Evolutionary conservation across 2,888 invertebrate species (phyloP), one percentile per base, ranked within the genome.

Genomic region (Iphiclides podalirius): DNA sequence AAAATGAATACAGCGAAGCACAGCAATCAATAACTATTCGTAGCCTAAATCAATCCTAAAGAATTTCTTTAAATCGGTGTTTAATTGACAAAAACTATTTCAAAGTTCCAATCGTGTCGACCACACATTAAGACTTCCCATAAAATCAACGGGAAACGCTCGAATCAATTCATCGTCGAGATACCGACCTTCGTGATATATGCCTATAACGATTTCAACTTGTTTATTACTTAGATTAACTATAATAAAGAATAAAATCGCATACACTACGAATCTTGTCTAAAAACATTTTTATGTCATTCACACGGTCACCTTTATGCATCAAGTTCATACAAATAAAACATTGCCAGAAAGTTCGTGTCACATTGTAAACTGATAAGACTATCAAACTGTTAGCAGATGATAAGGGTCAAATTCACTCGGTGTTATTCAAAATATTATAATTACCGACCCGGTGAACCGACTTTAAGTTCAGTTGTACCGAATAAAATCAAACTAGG

Each of bases 61-160:
- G 36, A 51, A 51, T 50, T 45, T 26, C 28, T 13, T 37, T 40
- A 33, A 35, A 20, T 38, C 17, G 20, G 38, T 55, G 52, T 53
- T 49, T 49, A 41, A 47, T 46, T 49, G 52, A 53, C 50, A 52
- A 51, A 53, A 55, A 48, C 55, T 50, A 52, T 55, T 53, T 53
- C 53, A 57, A 53, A 59, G 62, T 67, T 54, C 52, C 61, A 71
- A 71, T 81, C 82, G 79, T 82, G 79, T 75, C 75, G 78, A 71
- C 77, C 75, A 77, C 77, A 80, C 82, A 83, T 82, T 75, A 74
- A 70, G 68, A 58, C 57, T 52, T 67, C 67, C 75, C 71, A 76
- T 83, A 75, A 78, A 79, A 75, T 73, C 70, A 83, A 83, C 81
- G 80, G 83, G 70, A 71, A 63, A 56, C 52, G 48, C 59, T 61